phyloP scores from a whole-genome alignment of 2,113 vertebrate genomes.

The Pluvianellus socialis region DNA sequence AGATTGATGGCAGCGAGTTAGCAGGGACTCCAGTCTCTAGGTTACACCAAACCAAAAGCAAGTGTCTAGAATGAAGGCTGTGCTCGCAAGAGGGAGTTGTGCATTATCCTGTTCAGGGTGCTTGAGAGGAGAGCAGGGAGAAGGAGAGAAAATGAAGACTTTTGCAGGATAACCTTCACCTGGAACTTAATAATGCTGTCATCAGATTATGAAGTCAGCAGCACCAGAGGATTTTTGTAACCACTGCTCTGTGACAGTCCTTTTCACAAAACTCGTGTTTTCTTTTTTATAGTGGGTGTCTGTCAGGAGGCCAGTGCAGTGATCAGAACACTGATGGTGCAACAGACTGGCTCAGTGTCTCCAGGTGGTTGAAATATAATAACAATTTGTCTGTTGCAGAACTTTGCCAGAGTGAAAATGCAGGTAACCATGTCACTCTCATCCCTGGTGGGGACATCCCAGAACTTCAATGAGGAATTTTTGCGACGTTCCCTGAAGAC shows the following conservation, averaged over 20 bases:
- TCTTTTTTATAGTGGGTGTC: neutral
- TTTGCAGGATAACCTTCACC: neutral
- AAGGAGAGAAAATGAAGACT: neutral
- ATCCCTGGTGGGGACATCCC: constrained; percentile 94
- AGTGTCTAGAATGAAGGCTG: neutral
- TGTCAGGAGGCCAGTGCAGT: neutral
- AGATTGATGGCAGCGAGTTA: neutral
- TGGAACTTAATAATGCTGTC: neutral
- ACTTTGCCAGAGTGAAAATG: constrained; percentile 99
- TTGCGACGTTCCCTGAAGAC: constrained; percentile 94
- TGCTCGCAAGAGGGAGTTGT: neutral
- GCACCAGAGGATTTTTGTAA: neutral
- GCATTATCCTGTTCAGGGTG: neutral
- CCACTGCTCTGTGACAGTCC: neutral
- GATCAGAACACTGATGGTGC: neutral
- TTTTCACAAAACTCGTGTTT: neutral
- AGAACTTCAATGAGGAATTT: constrained; percentile 98
- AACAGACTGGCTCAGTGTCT: neutral
- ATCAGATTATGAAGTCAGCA: neutral
- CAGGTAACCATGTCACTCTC: constrained; percentile 99
- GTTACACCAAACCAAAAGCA: neutral
- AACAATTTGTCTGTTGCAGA: constrained; percentile 77
- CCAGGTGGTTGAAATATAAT: neutral
- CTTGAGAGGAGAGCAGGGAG: neutral
- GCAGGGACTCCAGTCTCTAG: neutral